Evolutionary conservation across 2,113 vertebrate genomes (phyloP).

Genomic region (Silurus meridionalis): DNA sequence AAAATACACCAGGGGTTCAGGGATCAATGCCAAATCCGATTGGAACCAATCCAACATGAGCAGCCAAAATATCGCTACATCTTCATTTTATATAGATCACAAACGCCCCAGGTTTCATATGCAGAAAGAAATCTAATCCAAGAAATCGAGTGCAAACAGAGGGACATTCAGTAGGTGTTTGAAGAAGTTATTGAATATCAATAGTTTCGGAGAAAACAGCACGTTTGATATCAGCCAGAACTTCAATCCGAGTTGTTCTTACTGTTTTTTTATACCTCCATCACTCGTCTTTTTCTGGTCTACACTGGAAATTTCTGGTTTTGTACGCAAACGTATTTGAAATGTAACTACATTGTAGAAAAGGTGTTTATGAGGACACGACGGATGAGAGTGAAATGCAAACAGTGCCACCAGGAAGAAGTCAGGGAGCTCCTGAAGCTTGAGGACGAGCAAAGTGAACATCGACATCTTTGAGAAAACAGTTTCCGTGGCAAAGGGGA

Average conservation of each 20-base stretch:
- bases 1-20: background rate
- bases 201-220: background rate
- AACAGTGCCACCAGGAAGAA: background rate
- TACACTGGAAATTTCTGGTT: background rate
- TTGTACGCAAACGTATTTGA: background rate
- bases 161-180: background rate
- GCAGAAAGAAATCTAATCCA: background rate
- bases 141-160: background rate
- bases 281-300: background rate
- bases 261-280: background rate
- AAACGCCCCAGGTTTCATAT: background rate
- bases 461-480: slow-evolving; percentile 10
- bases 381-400: background rate
- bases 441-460: background rate
- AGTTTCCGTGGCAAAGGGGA: background rate
- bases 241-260: background rate
- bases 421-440: slow-evolving; percentile 5
- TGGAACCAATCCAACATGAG: background rate
- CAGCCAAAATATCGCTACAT: background rate
- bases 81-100: background rate
- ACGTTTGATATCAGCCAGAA: background rate
- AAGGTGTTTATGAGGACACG: background rate
- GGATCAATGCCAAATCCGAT: slow-evolving; percentile 10
- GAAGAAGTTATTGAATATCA: background rate
- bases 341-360: slow-evolving; percentile 2